Evolutionary conservation across 1,140 invertebrate species (phyloP).

Genomic region (Pachyrhynchus sulphureomaculatus): DNA sequence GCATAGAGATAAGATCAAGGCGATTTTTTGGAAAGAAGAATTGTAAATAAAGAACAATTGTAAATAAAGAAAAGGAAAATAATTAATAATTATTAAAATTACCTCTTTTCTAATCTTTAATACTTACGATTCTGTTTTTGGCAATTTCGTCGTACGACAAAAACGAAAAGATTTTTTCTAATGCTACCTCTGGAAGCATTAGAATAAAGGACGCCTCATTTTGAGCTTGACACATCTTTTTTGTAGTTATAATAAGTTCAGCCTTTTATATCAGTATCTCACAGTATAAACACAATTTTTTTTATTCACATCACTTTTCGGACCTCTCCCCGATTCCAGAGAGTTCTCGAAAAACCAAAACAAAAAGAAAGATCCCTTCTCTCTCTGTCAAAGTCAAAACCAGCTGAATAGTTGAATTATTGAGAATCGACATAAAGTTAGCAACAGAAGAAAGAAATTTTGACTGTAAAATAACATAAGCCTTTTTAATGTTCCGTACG

Average conservation of each 20-base stretch:
- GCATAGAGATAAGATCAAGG: too few species aligned
- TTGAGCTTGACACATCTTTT: not conserved
- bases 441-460: too few species aligned
- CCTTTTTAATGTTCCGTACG: too few species aligned
- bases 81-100: too few species aligned
- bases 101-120: too few species aligned
- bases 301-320: not conserved
- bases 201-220: conserved; percentile 54
- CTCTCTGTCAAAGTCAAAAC: not conserved
- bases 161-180: conserved; percentile 78
- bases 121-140: conserved; percentile 74
- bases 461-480: too few species aligned
- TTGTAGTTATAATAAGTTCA: not conserved
- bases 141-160: conserved; percentile 81
- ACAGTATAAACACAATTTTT: too few species aligned
- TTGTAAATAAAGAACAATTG: too few species aligned
- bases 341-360: not conserved
- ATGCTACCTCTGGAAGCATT: conserved; percentile 71
- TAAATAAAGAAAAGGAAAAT: too few species aligned
- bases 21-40: too few species aligned
- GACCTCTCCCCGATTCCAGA: not conserved
- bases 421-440: too few species aligned
- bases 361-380: not conserved
- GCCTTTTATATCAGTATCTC: not conserved
- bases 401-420: not conserved